Evolutionary conservation across 2,888 invertebrate genomes (phyloP), one percentile per base, ranked within the genome.

Genomic region (Eupithecia subumbrata): DNA sequence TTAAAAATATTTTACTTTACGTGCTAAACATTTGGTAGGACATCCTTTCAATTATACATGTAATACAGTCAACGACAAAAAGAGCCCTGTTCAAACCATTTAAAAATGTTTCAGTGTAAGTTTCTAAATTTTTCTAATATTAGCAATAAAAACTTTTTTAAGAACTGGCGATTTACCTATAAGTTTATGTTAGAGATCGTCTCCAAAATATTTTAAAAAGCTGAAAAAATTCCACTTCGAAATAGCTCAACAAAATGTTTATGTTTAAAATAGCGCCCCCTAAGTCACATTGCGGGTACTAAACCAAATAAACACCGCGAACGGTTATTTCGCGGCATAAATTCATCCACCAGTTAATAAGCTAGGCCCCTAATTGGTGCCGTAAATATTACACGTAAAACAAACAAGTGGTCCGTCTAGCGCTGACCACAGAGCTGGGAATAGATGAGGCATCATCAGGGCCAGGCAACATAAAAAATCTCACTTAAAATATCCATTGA

Each of bases 321-420:
- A 84, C 87, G 82, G 87, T 88, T 88, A 89, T 87, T 88, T 87
- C 83, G 83, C 76, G 81, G 74, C 86, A 86, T 90, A 89, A 91
- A 90, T 91, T 90, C 88, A 82, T 89, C 86, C 86, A 81, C 83
- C 88, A 88, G 91, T 92, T 91, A 92, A 92, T 93, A 92, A 91
- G 89, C 88, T 86, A 87, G 85, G 84, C 86, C 85, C 85, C 87
- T 92, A 92, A 92, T 92, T 92, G 91, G 87, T 84, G 79, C 86
- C 90, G 88, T 93, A 93, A 93, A 93, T 91, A 91, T 88, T 85
- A 87, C 86, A 89, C 89, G 86, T 91, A 89, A 92, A 92, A 92
- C 90, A 92, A 92, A 92, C 93, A 92, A 75, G 80, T 80, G 85
- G 88, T 87, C 88, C 79, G 87, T 89, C 85, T 85, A 83, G 80